phyloP scores from a whole-genome alignment of 2,113 vertebrate species.

The Fukomys damarensis region DNA sequence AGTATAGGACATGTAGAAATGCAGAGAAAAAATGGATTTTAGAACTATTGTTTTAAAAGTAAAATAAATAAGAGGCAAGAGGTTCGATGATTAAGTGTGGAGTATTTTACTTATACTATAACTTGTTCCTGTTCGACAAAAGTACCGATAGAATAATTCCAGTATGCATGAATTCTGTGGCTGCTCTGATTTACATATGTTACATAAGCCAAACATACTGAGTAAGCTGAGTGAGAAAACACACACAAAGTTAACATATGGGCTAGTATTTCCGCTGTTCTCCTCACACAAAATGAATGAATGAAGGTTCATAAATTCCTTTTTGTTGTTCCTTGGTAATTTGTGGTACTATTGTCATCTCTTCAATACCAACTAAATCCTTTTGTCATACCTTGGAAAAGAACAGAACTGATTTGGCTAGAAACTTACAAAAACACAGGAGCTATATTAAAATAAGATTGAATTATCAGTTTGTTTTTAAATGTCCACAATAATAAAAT shows the following conservation, averaged over 20 bases:
- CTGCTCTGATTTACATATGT: background rate
- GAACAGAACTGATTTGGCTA: background rate
- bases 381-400: background rate
- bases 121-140: slow-evolving; percentile 36
- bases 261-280: background rate
- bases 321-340: background rate
- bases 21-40: background rate
- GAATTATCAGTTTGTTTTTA: background rate
- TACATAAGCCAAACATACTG: slow-evolving; percentile 1
- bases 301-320: background rate
- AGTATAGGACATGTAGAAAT: background rate
- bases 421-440: background rate
- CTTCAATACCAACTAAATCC: background rate
- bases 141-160: slow-evolving; percentile 19
- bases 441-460: background rate
- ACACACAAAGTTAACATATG: background rate
- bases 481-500: slow-evolving; percentile 15
- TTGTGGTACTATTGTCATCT: background rate
- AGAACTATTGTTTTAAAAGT: background rate
- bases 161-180: background rate
- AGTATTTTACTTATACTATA: slow-evolving; percentile 25
- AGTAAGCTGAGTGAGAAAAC: background rate
- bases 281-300: background rate
- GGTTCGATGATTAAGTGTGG: slow-evolving; percentile 16
- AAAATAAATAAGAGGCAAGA: slow-evolving; percentile 52